Evolutionary conservation across 2,888 invertebrate species (phyloP).

Genomic region (Seira ritae): DNA sequence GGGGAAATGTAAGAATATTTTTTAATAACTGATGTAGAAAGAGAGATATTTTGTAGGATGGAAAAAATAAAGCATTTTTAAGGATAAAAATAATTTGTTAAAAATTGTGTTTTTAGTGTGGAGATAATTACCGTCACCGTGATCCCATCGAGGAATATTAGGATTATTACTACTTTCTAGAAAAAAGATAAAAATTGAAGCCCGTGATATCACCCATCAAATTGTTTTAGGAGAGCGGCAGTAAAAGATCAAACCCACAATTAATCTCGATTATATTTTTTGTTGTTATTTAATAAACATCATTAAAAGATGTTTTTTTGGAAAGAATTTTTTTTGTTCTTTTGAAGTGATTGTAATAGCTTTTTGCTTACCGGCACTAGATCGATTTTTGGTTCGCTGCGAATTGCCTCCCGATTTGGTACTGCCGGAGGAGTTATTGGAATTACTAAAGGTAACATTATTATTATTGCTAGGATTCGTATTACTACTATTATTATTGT

Average conservation of each 20-base stretch:
- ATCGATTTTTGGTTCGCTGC: conserved; percentile 73
- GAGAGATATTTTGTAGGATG: neutral
- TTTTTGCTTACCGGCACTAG: conserved; percentile 72
- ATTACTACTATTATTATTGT: conserved; percentile 48
- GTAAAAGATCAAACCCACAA: conserved; percentile 19
- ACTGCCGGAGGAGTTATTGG: conserved; percentile 68
- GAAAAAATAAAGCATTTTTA: neutral
- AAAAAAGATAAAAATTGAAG: neutral
- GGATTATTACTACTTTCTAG: conserved; percentile 27
- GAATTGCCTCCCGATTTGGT: conserved; percentile 69
- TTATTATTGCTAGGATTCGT: conserved; percentile 47
- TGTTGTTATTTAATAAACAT: neutral
- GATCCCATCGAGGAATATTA: conserved; percentile 65
- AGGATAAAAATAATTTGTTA: neutral
- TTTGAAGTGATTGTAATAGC: conserved; percentile 6
- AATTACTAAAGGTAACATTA: conserved; percentile 63
- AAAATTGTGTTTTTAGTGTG: conserved; percentile 23
- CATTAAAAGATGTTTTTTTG: neutral
- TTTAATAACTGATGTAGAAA: neutral
- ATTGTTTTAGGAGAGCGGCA: conserved; percentile 27
- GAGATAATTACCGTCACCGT: conserved; percentile 66
- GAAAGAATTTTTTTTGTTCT: neutral
- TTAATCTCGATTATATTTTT: neutral
- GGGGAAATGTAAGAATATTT: conserved; percentile 53
- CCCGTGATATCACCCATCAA: too few relatives aligned